These are phyloP conservation scores for Apodemus speciosus DNA, from an alignment of 2,113 vertebrate species.

Conservation along the genomic window DNA sequence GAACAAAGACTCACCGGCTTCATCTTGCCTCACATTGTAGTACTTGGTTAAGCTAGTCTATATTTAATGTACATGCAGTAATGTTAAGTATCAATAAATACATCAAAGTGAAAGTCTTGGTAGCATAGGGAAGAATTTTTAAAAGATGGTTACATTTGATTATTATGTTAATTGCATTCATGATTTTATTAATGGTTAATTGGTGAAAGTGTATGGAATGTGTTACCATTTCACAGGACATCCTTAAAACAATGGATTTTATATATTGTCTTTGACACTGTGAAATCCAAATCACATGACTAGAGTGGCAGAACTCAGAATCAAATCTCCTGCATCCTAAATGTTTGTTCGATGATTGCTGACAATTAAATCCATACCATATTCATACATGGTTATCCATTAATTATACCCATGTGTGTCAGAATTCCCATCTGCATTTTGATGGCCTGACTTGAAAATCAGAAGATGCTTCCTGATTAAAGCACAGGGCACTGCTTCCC, in stretches of 20 bases:
- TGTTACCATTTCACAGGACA: not conserved
- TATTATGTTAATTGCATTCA: conserved; percentile 32
- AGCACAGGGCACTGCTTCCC: not conserved
- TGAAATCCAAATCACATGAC: conserved; percentile 15
- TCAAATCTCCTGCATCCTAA: conserved; percentile 47
- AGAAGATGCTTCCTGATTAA: conserved; percentile 38
- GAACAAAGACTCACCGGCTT: not conserved
- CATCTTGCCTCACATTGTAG: not conserved
- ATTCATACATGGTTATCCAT: conserved; percentile 50
- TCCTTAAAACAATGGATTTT: not conserved
- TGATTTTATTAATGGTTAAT: conserved; percentile 35
- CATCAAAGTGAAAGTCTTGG: not conserved
- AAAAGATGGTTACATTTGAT: not conserved
- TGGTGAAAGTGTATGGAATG: not conserved
- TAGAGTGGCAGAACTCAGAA: conserved; percentile 42
- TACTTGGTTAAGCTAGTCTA: not conserved
- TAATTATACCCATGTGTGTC: conserved; percentile 50
- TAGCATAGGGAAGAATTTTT: conserved; percentile 5
- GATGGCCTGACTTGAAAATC: conserved; percentile 59
- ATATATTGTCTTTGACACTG: conserved; percentile 7
- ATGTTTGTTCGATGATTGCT: conserved; percentile 61
- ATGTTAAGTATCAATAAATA: not conserved
- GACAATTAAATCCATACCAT: conserved; percentile 72
- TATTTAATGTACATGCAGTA: not conserved
- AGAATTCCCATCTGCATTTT: conserved; percentile 60